Base-by-base conservation (phyloP, 2,113 vertebrate genomes). In the Smithornis capensis region DNA sequence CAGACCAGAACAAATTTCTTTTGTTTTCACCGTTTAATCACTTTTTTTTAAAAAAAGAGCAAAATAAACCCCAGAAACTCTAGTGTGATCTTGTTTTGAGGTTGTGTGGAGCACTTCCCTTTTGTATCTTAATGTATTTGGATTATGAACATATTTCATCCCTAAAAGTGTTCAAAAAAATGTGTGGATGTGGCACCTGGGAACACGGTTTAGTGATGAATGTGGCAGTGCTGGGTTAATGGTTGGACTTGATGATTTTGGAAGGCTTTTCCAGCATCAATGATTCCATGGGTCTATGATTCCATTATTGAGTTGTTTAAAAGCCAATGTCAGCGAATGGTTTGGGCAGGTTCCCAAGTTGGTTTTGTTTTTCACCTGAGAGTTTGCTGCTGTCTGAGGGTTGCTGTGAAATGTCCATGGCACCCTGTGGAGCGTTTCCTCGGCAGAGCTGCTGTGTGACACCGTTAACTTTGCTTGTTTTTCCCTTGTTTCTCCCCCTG, bases 381-480 rank as follows among this genome's bases (percentile, higher is more conserved):
- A 6, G 25, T 71, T 67, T 53, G n/a, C 87, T 77, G 63, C 45
- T 17, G 1, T 21, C 8, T 69, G 59, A 71, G 57, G 35, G 64
- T 4, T 10, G 0, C 57, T 25, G 6, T 45, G 56, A 6, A 4
- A 55, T 0, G 0, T 1, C 15, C 24, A 28, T 3, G 53, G 33
- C 63, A 12, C 17, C 38, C 49, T 3, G 16, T 1, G 23, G 83
- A 21, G 50, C 2, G 1, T 65, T 55, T 38, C 23, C 50, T 74
- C 55, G 7, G 55, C 3, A 73, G 56, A 50, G 42, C n/a, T 52
- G 19, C 73, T 19, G 12, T 25, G 14, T 12, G 0, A 6, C 18
- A 4, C 0, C 2, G 1, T 29, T 77, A 1, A 74, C 27, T 49
- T 14, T 37, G 1, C 27, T 4, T 38, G 21, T n/a, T 53, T 16